Base-by-base conservation (phyloP, 2,888 invertebrate genomes). In the Cantharis rustica region DNA sequence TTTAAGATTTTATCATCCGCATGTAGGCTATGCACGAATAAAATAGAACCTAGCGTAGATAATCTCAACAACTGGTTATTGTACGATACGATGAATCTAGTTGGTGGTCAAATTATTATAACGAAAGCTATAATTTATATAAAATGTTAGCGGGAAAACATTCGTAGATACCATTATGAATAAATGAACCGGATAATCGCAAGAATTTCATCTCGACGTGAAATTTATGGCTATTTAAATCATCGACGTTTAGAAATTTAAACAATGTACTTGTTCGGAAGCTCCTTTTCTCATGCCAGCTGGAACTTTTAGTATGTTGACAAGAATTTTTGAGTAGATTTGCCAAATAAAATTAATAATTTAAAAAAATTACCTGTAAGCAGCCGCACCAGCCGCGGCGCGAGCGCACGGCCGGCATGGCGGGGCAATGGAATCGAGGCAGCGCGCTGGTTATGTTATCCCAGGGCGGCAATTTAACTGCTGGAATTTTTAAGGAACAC, bases 351-450 rank as follows among this genome's bases (percentile, higher is more conserved):
- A 11, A 4, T 16, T 11, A 27, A 68, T 31, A 15, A 62, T 62
- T 20, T 71, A 61, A 17, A 68, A 31, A 69, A 86, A 89, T 90
- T 87, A 95, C 96, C 92, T 96, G 95, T 81, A 96, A 90, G 86
- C 96, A 96, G 84, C 95, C 95, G 91, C 96, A 96, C 91, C 92
- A 89, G 84, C 91, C 91, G 85, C 92, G 90, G 84, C 92, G 90
- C 79, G 93, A 89, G 84, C 92, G 89, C 86, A 92, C 92, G 90
- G 93, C 93, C 86, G 94, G 94, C 94, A 94, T 93, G 89, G 92
- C 91, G 89, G 92, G 91, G 79, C 91, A 89, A 82, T 91, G 91
- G 79, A 91, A 89, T 84, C 91, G 91, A 84, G 90, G 90, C 88
- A 90, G 90, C 84, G 89, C 90, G 88, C 88, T 89, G 85, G 90